Base-by-base conservation (phyloP, 1,140 invertebrate genomes). In the Harpegnathos saltator region DNA sequence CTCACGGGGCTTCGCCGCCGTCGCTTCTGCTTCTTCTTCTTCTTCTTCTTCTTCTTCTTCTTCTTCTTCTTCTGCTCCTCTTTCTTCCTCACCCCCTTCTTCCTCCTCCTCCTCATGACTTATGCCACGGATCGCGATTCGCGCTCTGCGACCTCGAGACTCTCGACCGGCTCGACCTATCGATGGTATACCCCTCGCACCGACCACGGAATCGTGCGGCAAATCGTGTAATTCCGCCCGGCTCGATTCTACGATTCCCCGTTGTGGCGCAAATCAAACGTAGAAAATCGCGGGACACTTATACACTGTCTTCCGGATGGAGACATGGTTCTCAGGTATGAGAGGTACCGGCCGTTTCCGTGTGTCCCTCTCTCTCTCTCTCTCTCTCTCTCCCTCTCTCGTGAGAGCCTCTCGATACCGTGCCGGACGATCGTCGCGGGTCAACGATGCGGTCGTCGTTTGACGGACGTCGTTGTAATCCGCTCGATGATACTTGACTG, bases 251-350 rank as follows among this genome's bases (percentile, higher is more conserved):
- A 68, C 61, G 54, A 74, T 68, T 82, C 71, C 19, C 1, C 52
- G 33, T 72, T 24, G 74, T 44, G 65, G 75, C 54, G 65, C 75
- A 80, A 80, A 80, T 80, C 75, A 71, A 26, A 80, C 52, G 54
- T 62, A 44, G 80, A 86, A 77, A 77, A 83, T 87, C 74, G 65
- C 59, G 19, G 80, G 48, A 87, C 85, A 71, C 63, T 63, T 82
- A 56, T 65, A 50, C 17, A n/a, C 56, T 12, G 44, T 58, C 66
- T 63, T 87, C 69, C 48, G 84, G 72, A 72, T 83, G 44, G 71
- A 54, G 73, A 63, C 38, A 44, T 72, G 56, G 52, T 80, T 80
- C 75, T 80, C 65, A 80, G 75, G 52, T 71, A 78, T 11, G 29
- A 44, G 24, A 58, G 1, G 52, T 9, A 71, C 19, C 65, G 59